Evolutionary conservation across 2,888 invertebrate species (phyloP).

Genomic region (Bombylius discolor): DNA sequence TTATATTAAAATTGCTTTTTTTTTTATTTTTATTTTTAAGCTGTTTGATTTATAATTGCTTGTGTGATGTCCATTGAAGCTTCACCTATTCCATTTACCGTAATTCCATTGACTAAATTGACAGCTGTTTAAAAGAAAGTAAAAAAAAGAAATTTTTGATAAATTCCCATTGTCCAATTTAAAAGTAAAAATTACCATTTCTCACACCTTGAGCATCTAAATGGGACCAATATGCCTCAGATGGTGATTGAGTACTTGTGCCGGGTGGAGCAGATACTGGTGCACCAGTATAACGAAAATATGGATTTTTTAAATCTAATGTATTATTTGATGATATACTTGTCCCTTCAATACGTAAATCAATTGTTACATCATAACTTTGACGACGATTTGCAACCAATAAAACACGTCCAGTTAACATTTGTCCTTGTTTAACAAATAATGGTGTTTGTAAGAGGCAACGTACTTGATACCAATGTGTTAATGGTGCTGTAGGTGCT

Average conservation of each 20-base stretch:
- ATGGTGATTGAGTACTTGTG: conserved; percentile 78
- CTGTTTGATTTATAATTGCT: conserved; percentile 34
- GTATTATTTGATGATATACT: conserved; percentile 77
- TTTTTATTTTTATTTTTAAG: conserved; percentile 22
- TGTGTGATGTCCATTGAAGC: conserved; percentile 56
- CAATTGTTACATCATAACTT: conserved; percentile 97
- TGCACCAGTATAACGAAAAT: conserved; percentile 91
- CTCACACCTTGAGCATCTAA: conserved; percentile 55
- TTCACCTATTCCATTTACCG: conserved; percentile 60
- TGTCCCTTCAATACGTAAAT: conserved; percentile 80
- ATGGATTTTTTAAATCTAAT: conserved; percentile 94
- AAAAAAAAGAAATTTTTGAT: not conserved
- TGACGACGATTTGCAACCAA: conserved; percentile 91
- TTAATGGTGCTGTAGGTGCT: conserved; percentile 92
- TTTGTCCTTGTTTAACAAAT: conserved; percentile 87
- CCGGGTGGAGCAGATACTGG: conserved; percentile 89
- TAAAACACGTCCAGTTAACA: conserved; percentile 73
- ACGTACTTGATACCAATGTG: conserved; percentile 98
- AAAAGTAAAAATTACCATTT: conserved; percentile 20
- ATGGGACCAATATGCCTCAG: conserved; percentile 83
- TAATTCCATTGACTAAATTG: conserved; percentile 62
- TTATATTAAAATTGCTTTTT: no score
- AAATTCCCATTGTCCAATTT: conserved; percentile 3
- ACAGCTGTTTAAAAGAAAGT: conserved; percentile 39
- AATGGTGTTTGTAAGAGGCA: conserved; percentile 89